Evolutionary conservation across 2,113 vertebrate species (phyloP), one percentile per base, ranked within the genome.

Genomic region (Cephalopholis sonnerati): DNA sequence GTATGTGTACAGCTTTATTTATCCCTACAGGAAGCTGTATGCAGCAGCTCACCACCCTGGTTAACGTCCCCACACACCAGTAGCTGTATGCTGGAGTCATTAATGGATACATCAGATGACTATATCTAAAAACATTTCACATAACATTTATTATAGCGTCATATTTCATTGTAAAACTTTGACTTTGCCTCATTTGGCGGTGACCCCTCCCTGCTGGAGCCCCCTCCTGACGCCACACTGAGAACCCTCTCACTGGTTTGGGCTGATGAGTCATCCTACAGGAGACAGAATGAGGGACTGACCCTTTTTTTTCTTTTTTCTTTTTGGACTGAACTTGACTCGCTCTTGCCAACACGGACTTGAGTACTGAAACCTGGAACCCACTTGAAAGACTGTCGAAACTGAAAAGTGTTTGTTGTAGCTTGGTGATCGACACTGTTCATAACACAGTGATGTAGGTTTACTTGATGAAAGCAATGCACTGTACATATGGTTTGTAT

Each of bases 361-460:
- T 11, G 79, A 89, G 79, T 54, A 51, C 70, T 46, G 59, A 85
- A 81, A 70, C 94, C 94, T 95, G 95, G 95, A 93, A 94, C 81
- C 65, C 92, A 95, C 95, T 96, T 95, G 95, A 95, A 95, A 67
- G 70, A 79, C 29, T 81, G 67, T 69, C 27, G 46, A n/a, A 55
- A 62, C 16, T 36, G 12, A 65, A 18, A 67, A 44, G 53, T 75
- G 5, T 75, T 41, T 50, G 64, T 64, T 63, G 54, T 76, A 72
- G 82, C 84, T 84, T 84, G 25, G 36, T 57, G 59, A 55, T 66
- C n/a, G 24, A 73, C 72, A 41, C 55, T 79, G 71, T 64, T 77
- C 22, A 22, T 3, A 36, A 72, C 67, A 55, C 77, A 55, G 63
- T 46, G 39, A 53, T 59, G 69, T 79, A 48, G 78, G 84, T 91